Conservation (phyloP, 2,113 vertebrate species). For the Casuarius casuarius region DNA sequence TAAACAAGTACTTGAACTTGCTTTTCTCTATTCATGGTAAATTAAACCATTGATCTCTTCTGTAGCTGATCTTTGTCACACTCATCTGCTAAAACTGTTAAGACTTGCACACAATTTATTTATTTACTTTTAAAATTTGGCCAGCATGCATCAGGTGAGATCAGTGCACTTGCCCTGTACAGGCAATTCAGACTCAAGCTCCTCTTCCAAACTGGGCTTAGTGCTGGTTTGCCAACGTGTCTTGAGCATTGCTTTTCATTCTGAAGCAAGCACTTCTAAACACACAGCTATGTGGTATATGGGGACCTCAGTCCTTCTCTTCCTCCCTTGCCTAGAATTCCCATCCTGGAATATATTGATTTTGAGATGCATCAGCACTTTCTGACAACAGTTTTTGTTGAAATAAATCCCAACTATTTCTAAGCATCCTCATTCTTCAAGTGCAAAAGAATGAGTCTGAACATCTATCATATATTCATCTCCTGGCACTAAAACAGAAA, state of each 20-base stretch:
- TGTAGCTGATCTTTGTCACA: background rate
- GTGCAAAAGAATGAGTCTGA: background rate
- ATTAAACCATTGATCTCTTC: background rate
- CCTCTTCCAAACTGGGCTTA: background rate
- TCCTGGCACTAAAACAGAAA: background rate
- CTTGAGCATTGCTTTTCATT: background rate
- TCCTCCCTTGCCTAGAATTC: background rate
- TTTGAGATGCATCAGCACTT: background rate
- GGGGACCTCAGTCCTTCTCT: background rate
- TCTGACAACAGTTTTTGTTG: background rate
- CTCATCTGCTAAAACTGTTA: background rate
- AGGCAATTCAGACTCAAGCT: background rate
- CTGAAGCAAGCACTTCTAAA: background rate
- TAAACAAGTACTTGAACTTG: background rate
- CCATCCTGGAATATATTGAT: fast-evolving
- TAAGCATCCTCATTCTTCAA: background rate
- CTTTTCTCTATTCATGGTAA: background rate
- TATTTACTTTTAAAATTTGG: background rate
- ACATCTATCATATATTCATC: background rate
- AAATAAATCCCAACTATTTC: background rate
- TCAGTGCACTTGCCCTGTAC: background rate
- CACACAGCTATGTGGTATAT: fast-evolving
- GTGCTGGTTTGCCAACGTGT: background rate
- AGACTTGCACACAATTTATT: background rate
- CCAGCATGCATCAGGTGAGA: background rate